phyloP scores from a whole-genome alignment of 2,113 vertebrate species.

The Nothoprocta perdicaria region DNA sequence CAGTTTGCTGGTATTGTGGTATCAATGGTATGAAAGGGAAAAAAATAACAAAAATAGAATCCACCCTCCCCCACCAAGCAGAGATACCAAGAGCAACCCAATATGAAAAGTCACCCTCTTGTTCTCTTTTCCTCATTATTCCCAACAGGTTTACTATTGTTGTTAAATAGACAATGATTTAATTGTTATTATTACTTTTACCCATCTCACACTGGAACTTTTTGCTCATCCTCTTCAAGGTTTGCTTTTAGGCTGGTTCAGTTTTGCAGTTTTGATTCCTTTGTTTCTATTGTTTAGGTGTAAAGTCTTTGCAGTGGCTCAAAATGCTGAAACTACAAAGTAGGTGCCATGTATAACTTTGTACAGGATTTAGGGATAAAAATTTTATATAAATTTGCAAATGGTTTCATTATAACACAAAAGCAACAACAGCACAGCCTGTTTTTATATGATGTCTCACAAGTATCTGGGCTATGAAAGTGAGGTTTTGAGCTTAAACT shows the following conservation, averaged over 20 bases:
- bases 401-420: conserved; percentile 74
- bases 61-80: background rate
- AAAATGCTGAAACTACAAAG: conserved; percentile 85
- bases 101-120: background rate
- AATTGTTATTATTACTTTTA: conserved; percentile 36
- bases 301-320: conserved; percentile 78
- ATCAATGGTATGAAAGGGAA: conserved; percentile 35
- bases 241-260: conserved; percentile 71
- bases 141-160: background rate
- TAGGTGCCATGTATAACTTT: conserved; percentile 73
- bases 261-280: conserved; percentile 68
- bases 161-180: background rate
- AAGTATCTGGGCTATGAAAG: conserved; percentile 72
- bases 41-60: background rate
- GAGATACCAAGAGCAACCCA: conserved; percentile 31
- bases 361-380: conserved; percentile 37
- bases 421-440: conserved; percentile 79
- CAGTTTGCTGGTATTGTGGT: conserved; percentile 77
- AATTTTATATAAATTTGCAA: conserved; percentile 61
- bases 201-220: conserved; percentile 63
- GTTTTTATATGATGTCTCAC: conserved; percentile 69
- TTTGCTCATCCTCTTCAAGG: conserved; percentile 75
- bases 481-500: conserved; percentile 68
- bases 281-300: conserved; percentile 77
- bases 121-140: background rate